Evolutionary conservation across 2,888 invertebrate genomes (phyloP).

Genomic region (Leptarthrus brevirostris): DNA sequence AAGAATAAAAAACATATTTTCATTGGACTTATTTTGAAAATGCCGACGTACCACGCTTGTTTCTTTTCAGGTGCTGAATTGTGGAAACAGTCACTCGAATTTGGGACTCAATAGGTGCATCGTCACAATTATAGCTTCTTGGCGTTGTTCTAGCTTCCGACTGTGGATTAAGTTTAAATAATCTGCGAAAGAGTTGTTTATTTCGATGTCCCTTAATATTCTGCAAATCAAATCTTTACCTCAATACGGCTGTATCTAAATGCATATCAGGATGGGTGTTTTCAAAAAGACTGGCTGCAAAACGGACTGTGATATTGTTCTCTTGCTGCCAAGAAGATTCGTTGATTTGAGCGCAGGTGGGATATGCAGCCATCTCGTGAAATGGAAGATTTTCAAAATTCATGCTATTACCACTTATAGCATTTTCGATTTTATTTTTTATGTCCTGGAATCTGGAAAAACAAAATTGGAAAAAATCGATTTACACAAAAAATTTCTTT

Average conservation of each 20-base stretch:
- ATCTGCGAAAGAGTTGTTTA: constrained; percentile 22
- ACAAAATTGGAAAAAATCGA: too few species aligned
- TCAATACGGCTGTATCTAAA: constrained; percentile 63
- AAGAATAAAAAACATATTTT: background rate
- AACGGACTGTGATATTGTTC: constrained; percentile 63
- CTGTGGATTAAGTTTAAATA: constrained; percentile 63
- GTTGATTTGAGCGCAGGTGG: constrained; percentile 63
- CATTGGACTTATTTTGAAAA: background rate
- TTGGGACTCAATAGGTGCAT: constrained; percentile 60
- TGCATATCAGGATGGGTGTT: constrained; percentile 59
- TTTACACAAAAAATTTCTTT: too few species aligned
- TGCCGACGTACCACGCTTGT: constrained; percentile 60
- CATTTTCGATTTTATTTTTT: constrained; percentile 60
- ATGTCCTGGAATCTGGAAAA: constrained; percentile 55
- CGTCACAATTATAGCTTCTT: constrained; percentile 53
- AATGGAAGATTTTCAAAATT: constrained; percentile 54
- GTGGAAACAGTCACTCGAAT: constrained; percentile 65
- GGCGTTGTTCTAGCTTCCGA: constrained; percentile 33
- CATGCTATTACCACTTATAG: constrained; percentile 56
- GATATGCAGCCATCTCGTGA: constrained; percentile 65
- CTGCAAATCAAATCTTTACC: constrained; percentile 53
- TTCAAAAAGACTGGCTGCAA: constrained; percentile 63
- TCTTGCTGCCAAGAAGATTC: constrained; percentile 62
- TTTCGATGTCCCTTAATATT: too few species aligned
- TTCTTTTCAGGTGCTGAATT: constrained; percentile 61